Evolutionary conservation across 2,888 invertebrate species (phyloP), one percentile per base, ranked within the genome.

Genomic region (Drosophila neoperkinsi): DNA sequence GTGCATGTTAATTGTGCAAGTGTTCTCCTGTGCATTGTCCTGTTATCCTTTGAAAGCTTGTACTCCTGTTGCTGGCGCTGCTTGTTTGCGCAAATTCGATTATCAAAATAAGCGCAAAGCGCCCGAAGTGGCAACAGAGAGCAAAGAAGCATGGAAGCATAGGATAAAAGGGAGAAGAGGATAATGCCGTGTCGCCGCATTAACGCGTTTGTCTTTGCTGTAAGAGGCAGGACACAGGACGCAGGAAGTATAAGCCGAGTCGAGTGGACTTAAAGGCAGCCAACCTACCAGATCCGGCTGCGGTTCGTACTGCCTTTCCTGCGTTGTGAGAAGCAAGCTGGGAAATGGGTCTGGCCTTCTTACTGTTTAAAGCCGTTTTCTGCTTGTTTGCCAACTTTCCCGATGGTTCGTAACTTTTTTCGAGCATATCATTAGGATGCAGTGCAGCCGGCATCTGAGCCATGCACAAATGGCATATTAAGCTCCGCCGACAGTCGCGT

Each of bases 41-140:
- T 58, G 53, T 62, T 70, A 43, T 61, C 59, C 68, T 65, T 71
- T n/a, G 25, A 38, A 38, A 65, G 53, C 46, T 46, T 50, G 59
- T 16, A 33, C 28, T 41, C 55, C 31, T 34, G 36, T 49, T 53
- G 41, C 43, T n/a, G 38, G 9, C 61, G 67, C 64, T 69, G 80
- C 86, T 84, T 86, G 90, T 81, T 86, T 90, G 88, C 74, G 73
- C 90, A 91, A 88, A 90, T 91, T 90, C 88, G 89, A 90, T 90
- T 90, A 90, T 91, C 88, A 86, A 81, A 82, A 81, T 77, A 83
- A 79, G 74, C 60, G 41, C 60, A 67, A 58, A 68, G 52, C 51
- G 65, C 55, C 62, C 62, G 28, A 50, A 33, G 36, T 68, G 68
- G 57, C 63, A 69, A 41, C 56, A 25, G 13, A 62, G 49, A 51